Conservation (phyloP, 1,140 invertebrate genomes). For the Drosophila navojoa region DNA sequence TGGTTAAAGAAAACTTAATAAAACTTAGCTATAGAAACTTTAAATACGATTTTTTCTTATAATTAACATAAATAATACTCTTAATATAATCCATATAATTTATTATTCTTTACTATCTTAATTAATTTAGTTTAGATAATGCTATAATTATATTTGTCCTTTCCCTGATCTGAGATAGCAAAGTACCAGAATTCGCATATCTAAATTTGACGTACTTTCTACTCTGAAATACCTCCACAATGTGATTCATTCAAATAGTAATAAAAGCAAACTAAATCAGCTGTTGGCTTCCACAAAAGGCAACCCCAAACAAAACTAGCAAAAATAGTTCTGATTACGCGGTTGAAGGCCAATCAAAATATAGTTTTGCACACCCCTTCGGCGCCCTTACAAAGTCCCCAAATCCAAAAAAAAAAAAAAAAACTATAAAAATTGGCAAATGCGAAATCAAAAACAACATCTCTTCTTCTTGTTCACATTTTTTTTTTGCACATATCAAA, state of each 20-base stretch:
- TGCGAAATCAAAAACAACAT: conserved; percentile 63
- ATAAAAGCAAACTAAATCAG: conserved; percentile 5
- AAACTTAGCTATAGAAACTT: too few species aligned
- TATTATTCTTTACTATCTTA: too few species aligned
- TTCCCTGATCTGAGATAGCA: too few species aligned
- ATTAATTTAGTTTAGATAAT: too few species aligned
- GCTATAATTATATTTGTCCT: too few species aligned
- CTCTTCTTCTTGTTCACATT: not conserved
- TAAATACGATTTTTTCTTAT: too few species aligned
- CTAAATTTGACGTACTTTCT: conserved; percentile 12
- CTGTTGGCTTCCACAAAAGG: conserved; percentile 16
- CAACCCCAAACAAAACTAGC: conserved; percentile 26
- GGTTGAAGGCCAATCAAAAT: conserved; percentile 30
- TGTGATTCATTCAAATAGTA: conserved; percentile 35
- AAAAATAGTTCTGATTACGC: conserved; percentile 52
- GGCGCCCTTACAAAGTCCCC: conserved; percentile 21
- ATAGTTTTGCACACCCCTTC: conserved; percentile 55
- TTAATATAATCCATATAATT: too few species aligned
- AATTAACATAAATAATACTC: too few species aligned
- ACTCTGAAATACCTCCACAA: conserved; percentile 3
- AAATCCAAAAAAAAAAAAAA: conserved; percentile 14
- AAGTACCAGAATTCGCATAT: not conserved
- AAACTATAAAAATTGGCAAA: conserved; percentile 69
- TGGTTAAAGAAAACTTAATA: too few species aligned
- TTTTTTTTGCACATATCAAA: conserved; percentile 71